phyloP scores from a whole-genome alignment of 2,113 vertebrate species.

The Sula dactylatra region DNA sequence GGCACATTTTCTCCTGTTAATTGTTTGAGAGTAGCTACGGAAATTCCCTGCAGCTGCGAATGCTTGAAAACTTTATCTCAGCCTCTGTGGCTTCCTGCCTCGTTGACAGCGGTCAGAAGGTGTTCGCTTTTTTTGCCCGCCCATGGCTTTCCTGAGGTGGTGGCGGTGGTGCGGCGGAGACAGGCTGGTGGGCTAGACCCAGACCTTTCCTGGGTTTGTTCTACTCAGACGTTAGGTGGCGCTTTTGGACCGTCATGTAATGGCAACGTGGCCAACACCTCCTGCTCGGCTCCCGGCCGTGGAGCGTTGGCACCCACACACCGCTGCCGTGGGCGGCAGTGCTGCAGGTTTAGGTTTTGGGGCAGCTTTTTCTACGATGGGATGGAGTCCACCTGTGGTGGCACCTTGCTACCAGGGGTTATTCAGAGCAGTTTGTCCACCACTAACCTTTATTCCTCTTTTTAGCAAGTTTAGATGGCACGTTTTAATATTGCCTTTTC shows the following conservation, averaged over 20 bases:
- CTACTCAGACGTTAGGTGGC: background rate
- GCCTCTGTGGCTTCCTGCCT: background rate
- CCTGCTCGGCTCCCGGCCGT: background rate
- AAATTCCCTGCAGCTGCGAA: too few species aligned
- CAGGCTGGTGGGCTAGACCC: too few species aligned
- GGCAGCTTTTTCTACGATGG: background rate
- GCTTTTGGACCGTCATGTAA: background rate
- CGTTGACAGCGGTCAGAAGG: too few species aligned
- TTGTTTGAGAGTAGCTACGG: background rate
- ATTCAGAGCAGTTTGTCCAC: background rate
- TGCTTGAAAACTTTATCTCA: background rate
- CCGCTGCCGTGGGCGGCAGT: fast-evolving
- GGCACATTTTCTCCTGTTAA: background rate
- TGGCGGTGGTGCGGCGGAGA: background rate
- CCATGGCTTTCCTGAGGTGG: background rate
- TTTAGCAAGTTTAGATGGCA: background rate
- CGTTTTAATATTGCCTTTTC: background rate
- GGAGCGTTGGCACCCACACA: too few species aligned
- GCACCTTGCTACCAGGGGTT: background rate
- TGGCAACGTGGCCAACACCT: background rate
- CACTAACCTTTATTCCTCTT: background rate
- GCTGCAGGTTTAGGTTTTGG: background rate
- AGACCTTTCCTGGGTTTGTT: background rate
- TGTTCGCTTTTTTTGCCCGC: background rate
- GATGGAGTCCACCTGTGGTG: background rate